A percentile compares a stretch with the other conserved stretches of the same genome.
phyloP scores from a whole-genome alignment of 2,113 vertebrate species.

The Corythaeola cristata region DNA sequence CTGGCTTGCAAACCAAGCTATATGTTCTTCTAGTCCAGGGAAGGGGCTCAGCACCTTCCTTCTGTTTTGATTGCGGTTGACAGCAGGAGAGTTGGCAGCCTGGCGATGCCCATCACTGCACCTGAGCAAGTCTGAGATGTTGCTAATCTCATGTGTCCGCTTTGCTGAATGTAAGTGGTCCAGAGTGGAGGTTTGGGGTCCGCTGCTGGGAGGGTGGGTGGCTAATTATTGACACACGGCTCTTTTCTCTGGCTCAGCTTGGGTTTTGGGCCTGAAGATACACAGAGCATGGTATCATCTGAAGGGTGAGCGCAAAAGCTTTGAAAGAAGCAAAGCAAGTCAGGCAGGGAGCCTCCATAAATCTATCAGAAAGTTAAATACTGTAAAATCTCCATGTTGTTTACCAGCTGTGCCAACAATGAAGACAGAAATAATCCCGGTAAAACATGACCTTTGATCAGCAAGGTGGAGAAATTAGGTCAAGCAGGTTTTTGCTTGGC shows the following conservation, averaged over 20 bases:
- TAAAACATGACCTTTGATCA: constrained; percentile 66
- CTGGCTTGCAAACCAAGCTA: background rate
- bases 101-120: background rate
- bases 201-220: background rate
- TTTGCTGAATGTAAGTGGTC: background rate
- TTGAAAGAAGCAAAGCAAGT: constrained; percentile 15
- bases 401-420: constrained; percentile 62
- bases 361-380: constrained; percentile 64
- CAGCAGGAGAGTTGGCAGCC: background rate
- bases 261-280: background rate
- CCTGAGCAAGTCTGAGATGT: background rate
- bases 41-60: background rate
- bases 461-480: constrained; percentile 61
- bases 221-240: background rate
- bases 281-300: background rate
- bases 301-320: background rate
- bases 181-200: background rate
- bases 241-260: constrained; percentile 3
- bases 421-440: constrained; percentile 51
- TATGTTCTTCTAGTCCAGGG: background rate
- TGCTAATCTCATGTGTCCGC: background rate
- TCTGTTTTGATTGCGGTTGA: background rate
- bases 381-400: constrained; percentile 62
- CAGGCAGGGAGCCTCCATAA: constrained; percentile 46
- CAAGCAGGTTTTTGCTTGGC: constrained; percentile 57